Percentiles rank a stretch among this genome's conserved stretches.
These are phyloP conservation scores for Linepithema humile DNA, from an alignment of 1,140 invertebrate species.

Conservation along the genomic window DNA sequence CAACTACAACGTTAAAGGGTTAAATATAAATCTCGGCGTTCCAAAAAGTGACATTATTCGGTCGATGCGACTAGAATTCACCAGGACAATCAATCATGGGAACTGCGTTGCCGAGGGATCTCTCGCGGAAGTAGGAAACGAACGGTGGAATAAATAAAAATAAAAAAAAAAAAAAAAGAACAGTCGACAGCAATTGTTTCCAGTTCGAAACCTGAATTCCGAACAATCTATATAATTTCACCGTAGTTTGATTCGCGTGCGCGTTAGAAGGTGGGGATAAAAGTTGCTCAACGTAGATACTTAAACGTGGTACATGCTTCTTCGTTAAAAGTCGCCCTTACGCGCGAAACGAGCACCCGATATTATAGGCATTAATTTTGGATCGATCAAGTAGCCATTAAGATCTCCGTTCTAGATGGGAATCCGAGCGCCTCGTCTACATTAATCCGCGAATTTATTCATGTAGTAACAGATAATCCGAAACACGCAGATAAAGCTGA, in stretches of 20 bases:
- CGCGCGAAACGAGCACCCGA: background rate
- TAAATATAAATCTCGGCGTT: slow-evolving; percentile 26
- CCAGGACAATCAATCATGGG: slow-evolving; percentile 38
- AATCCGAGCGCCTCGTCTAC: slow-evolving; percentile 6
- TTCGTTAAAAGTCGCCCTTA: background rate
- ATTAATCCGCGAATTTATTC: slow-evolving; percentile 30
- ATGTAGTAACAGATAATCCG: background rate
- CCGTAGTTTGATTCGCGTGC: slow-evolving; percentile 59
- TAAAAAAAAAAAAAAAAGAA: too few relatives aligned
- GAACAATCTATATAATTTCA: slow-evolving; percentile 33
- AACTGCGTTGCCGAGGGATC: background rate
- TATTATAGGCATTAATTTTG: slow-evolving; percentile 4
- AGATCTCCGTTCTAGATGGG: background rate
- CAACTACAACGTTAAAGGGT: slow-evolving; percentile 4
- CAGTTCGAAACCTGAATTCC: slow-evolving; percentile 2
- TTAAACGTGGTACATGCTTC: slow-evolving; percentile 59
- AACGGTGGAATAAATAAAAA: slow-evolving; percentile 2
- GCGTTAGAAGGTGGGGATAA: slow-evolving; percentile 54
- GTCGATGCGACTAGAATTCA: slow-evolving; percentile 24
- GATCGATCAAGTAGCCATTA: background rate
- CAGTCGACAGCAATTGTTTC: slow-evolving; percentile 15
- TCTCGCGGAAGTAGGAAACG: background rate
- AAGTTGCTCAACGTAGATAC: slow-evolving; percentile 82
- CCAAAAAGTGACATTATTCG: slow-evolving; percentile 1
- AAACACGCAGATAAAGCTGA: background rate